Evolutionary conservation across 2,113 vertebrate species (phyloP).

Genomic region (Micromys minutus): DNA sequence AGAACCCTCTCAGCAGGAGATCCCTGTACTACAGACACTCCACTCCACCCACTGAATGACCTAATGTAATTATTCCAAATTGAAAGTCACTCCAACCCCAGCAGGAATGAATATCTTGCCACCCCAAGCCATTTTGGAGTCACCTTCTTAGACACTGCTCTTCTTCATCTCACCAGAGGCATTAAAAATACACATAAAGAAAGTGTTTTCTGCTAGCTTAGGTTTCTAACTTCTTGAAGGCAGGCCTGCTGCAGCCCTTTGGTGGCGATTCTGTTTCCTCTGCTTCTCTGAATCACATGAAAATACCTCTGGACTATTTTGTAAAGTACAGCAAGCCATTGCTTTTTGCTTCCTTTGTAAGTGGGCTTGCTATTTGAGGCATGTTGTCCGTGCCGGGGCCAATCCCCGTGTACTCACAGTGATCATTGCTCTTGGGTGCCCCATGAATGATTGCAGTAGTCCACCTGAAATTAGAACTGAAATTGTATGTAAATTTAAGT

Average conservation of each 20-base stretch:
- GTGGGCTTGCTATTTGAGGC: neutral
- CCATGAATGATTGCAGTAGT: neutral
- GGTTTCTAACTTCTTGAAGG: neutral
- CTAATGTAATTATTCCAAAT: slow-evolving; percentile 56
- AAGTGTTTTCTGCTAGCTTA: neutral
- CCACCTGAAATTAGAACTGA: slow-evolving; percentile 38
- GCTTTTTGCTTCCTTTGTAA: neutral
- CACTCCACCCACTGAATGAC: slow-evolving; percentile 36
- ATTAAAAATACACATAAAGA: neutral
- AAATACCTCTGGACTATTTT: slow-evolving; percentile 28
- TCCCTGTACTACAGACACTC: neutral
- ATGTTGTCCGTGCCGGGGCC: neutral
- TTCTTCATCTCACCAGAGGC: neutral
- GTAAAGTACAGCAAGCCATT: slow-evolving; percentile 35
- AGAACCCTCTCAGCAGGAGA: slow-evolving; percentile 61
- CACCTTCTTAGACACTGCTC: neutral
- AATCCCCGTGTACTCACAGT: neutral
- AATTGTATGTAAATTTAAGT: neutral
- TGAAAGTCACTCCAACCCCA: slow-evolving; percentile 54
- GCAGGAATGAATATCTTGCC: neutral
- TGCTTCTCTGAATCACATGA: neutral
- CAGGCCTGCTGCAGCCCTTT: neutral
- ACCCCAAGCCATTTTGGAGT: neutral
- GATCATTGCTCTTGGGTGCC: slow-evolving; percentile 22
- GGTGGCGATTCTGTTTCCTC: neutral